Percentiles rank a stretch among this genome's conserved stretches.
Conservation (phyloP, 2,797 vertebrate genomes). For the Rallus crepitans region DNA sequence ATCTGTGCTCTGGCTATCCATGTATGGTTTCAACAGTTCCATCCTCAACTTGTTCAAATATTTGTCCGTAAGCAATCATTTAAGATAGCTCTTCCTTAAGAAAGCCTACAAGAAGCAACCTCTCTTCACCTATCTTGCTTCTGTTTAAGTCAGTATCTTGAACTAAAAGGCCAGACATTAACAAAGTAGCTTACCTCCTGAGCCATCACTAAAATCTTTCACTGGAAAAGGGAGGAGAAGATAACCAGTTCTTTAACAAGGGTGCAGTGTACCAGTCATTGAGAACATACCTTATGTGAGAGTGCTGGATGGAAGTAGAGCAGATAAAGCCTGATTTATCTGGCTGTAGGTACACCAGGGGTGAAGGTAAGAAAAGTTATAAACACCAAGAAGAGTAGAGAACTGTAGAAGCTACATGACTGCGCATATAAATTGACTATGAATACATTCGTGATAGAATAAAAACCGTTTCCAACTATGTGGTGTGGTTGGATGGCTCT, state of each 20-base stretch:
- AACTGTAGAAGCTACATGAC: not conserved
- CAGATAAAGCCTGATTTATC: constrained; percentile 9
- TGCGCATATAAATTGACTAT: not conserved
- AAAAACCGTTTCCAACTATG: not conserved
- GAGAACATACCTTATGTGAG: not conserved
- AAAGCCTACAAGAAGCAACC: not conserved
- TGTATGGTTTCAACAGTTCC: not conserved
- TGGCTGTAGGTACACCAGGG: not conserved
- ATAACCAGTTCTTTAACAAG: not conserved
- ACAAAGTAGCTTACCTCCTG: not conserved
- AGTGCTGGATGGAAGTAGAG: not conserved
- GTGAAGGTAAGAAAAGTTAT: constrained; percentile 32
- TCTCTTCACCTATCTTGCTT: not conserved
- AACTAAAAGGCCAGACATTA: not conserved
- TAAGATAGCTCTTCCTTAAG: not conserved
- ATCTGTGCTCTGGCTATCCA: not conserved
- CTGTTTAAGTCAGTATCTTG: not conserved
- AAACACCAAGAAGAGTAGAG: not conserved
- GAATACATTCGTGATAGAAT: not conserved
- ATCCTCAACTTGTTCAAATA: not conserved
- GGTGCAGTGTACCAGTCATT: not conserved
- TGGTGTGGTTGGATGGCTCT: not conserved
- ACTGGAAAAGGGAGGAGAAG: not conserved
- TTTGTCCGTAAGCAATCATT: not conserved
- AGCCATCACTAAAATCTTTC: not conserved